These are phyloP conservation scores for Cyprinus carpio DNA, from an alignment of 2,113 vertebrate genomes.

Conservation along the genomic window DNA sequence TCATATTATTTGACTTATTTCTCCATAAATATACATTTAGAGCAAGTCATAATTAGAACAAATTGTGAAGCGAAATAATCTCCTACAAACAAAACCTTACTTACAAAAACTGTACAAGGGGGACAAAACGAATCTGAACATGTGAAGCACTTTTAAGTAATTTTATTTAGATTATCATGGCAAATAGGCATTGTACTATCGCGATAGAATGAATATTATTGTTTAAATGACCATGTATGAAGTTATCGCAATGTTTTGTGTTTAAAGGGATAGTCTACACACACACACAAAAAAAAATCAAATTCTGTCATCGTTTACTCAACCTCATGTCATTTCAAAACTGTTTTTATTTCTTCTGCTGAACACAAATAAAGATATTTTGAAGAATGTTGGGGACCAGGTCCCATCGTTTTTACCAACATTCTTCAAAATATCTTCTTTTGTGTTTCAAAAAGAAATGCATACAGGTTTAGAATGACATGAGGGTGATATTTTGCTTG, in stretches of 20 bases:
- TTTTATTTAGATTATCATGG: not conserved
- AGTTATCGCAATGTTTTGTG: too few relatives aligned
- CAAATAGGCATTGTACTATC: not conserved
- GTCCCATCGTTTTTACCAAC: not conserved
- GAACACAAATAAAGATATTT: not conserved
- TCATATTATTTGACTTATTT: not conserved
- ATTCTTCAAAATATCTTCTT: not conserved
- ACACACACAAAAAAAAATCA: not conserved
- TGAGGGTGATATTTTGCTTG: not conserved
- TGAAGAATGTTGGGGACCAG: not conserved
- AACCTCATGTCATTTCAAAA: too few relatives aligned
- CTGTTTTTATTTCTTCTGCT: not conserved
- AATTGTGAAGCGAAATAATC: not conserved
- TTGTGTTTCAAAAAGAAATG: not conserved
- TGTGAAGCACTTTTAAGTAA: not conserved
- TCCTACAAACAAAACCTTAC: not conserved
- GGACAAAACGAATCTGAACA: not conserved
- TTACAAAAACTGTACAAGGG: not conserved
- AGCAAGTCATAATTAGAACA: not conserved
- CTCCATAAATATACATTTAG: not conserved
- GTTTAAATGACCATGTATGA: not conserved
- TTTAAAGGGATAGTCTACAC: not conserved
- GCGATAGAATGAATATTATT: not conserved
- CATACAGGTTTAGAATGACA: not conserved
- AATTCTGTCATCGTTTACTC: too few relatives aligned